Evolutionary conservation across 1,140 invertebrate genomes (phyloP), one percentile per base, ranked within the genome.

Genomic region (Agrypnia vestita): DNA sequence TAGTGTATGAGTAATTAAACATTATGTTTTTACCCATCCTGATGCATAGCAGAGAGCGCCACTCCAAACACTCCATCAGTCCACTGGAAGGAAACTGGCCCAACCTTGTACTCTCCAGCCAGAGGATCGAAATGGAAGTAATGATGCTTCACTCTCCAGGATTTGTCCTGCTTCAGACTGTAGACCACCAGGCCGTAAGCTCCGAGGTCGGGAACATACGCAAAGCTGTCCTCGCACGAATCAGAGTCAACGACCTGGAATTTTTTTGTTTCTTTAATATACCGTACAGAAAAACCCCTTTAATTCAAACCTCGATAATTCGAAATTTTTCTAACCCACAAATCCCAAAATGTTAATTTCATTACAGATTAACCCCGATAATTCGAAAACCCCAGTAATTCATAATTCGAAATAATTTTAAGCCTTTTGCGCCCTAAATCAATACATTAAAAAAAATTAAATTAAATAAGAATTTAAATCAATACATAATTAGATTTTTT

Each of bases 61-160:
- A 95, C 78, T 43, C 93, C 92, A 78, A 95, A 95, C 0, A 95
- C 88, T 10, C 94, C 94, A 85, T 95, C 94, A 0, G 92, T 94
- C 94, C 94, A 95, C 84, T 95, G 94, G 90, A 95, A 95, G 82
- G 93, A 91, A 4, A 94, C 90, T 6, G 94, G 94, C 19, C 90
- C 93, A 8, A 95, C 90, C 83, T 92, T 93, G 84, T 92, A 94
- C 74, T 94, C 91, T 9, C 94, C 94, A 79, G 93, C 89, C 10
- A 95, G 85, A 0, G 95, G 94, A 85, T 96, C 94, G 72, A 95
- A 95, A 86, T 94, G 91, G 91, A 96, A 96, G 87, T 92, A 96
- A 85, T 95, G 94, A 84, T 96, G 94, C 77, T 92, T 88, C 3
- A 96, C 91, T 25, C 94, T 90, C 92, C 94, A 96, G 0, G 94